Base-by-base conservation (phyloP, 2,797 vertebrate genomes). In the Epinephelus coioides region DNA sequence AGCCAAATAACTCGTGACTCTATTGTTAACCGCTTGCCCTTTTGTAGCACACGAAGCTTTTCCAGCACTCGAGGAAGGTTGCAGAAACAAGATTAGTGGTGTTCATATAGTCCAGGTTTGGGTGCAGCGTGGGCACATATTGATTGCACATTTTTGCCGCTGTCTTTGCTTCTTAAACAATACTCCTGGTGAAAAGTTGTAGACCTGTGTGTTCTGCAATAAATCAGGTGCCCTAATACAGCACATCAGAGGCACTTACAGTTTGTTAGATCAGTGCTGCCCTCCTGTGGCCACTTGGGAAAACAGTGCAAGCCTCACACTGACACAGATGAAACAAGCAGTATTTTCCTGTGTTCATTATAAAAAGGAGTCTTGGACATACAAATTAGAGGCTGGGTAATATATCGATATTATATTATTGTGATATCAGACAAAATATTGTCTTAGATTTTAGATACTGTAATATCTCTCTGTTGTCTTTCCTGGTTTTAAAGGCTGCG, bases 1-100 rank as follows among this genome's bases (percentile, higher is more conserved):
- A 71, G 88, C 82, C 81, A 79, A 80, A 88, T 73, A 91, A 90
- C 94, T 84, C 92, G 88, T 95, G 93, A 94, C 87, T 90, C 86
- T 70, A 81, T 88, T 92, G 87, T 91, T 90, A 82, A 76, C 79
- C 43, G 38, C 76, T 79, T 72, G 73, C 59, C 76, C 83, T 85
- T 87, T 6, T 86, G 87, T 82, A 83, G 82, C 71, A 57, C 78
- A 83, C 40, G 43, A 83, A 84, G 78, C 54, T 72, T 89, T 86
- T 86, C 62, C 68, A 79, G 68, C 65, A 18, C 81, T 54, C 5
- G 17, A 74, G 68, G 65, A 73, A 46, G 63, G 72, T 72, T 59
- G 76, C 60, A 76, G 34, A 61, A 85, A 79, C 54, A 56, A 73
- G 81, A 86, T 87, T 90, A 85, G 75, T 49, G 65, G 73, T 13